Evolutionary conservation across 2,113 vertebrate species (phyloP), one percentile per base, ranked within the genome.

Genomic region (Salvelinus namaycush): DNA sequence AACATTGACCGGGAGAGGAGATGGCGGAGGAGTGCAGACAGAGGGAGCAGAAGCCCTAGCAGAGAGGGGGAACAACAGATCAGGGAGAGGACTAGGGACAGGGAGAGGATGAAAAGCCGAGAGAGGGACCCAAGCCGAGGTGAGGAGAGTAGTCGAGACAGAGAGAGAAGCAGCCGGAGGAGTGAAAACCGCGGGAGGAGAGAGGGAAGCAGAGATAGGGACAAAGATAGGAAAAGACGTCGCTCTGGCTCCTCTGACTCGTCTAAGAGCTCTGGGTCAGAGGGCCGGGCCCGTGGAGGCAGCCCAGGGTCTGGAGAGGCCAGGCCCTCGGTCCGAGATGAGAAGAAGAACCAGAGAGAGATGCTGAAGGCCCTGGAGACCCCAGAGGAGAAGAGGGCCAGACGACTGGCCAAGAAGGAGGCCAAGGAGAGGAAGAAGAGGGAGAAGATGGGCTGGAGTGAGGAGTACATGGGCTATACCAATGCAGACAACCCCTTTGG

Each of bases 381-480:
- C 0, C 98, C 98, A 0, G 98, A 99, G 80, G 97, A 99, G 89
- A 99, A 99, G 76, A 91, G 98, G 5, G 95, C 97, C 0, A 94
- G 97, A 14, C 92, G 98, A 5, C 78, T 99, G 83, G 94, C 96
- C 24, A 99, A 99, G 89, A 99, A 99, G 67, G 98, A 99, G 67
- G 93, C 97, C 48, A 99, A 99, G 75, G 97, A 99, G 87, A 95
- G 97, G 79, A 98, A 96, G 84, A 96, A 98, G 85, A 92, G 97
- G 2, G 97, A 99, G 90, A 99, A 99, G 90, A 99, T 99, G 98
- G 97, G 98, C 16, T 99, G 98, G 98, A 97, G 98, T 1, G 97
- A 99, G 82, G 98, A 99, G 82, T 99, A 99, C 83, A 98, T 99
- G 97, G 97, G 98, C 6, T 99, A 99, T 87, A 99, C 97, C 74